Evolutionary conservation across 1,140 invertebrate species (phyloP).

Genomic region (Brachionus koreanus): DNA sequence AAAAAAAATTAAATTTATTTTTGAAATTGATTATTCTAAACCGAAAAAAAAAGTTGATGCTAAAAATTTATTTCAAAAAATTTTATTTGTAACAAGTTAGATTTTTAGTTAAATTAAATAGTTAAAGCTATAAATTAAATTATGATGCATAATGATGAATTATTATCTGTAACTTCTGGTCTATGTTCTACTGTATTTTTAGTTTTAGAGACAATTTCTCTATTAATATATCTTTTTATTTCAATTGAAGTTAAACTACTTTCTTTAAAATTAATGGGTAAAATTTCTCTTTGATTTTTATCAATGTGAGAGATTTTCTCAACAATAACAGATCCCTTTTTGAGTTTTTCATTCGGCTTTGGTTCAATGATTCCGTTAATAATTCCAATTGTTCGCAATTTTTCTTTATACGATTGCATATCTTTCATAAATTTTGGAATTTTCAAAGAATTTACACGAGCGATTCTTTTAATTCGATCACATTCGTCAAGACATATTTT

Average conservation of each 20-base stretch:
- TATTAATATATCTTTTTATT: conserved; percentile 21
- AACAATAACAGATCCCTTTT: not conserved
- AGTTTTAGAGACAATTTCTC: conserved; percentile 26
- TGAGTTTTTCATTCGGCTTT: not conserved
- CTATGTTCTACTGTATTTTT: conserved; percentile 21
- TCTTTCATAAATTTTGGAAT: conserved; percentile 54
- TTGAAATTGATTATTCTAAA: too few relatives aligned
- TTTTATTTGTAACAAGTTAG: too few relatives aligned
- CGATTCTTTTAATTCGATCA: conserved; percentile 50
- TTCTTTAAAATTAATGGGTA: not conserved
- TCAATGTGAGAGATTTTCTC: not conserved
- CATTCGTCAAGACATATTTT: conserved; percentile 56
- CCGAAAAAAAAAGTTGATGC: too few relatives aligned
- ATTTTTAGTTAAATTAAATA: not conserved
- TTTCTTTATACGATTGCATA: conserved; percentile 51
- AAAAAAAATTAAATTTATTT: too few relatives aligned
- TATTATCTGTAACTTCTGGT: not conserved
- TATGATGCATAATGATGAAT: conserved; percentile 14
- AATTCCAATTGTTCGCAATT: conserved; percentile 50
- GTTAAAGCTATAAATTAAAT: conserved; percentile 2
- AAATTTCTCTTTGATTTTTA: not conserved
- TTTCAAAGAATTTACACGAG: conserved; percentile 50
- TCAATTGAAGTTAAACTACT: conserved; percentile 3
- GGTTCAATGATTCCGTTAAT: conserved; percentile 49
- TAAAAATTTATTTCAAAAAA: too few relatives aligned